Percentiles rank a stretch among this genome's conserved stretches.
phyloP scores from a whole-genome alignment of 2,888 invertebrate genomes.

The Schrankia costaestrigalis region DNA sequence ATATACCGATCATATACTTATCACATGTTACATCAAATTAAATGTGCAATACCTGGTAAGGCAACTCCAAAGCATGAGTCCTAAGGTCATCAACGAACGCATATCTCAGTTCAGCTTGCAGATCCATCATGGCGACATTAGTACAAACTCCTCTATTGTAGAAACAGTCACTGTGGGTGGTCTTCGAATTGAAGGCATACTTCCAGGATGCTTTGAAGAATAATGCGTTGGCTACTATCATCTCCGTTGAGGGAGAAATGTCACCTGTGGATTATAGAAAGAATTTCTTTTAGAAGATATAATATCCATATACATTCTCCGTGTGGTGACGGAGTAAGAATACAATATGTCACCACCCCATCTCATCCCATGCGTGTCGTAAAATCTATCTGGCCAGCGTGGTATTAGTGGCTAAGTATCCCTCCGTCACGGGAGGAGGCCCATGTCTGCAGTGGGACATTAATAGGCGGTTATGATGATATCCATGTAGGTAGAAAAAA shows the following conservation, averaged over 20 bases:
- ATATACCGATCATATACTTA: too few relatives aligned
- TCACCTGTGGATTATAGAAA: slow-evolving; percentile 56
- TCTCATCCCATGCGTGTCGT: too few relatives aligned
- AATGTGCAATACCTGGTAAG: slow-evolving; percentile 84
- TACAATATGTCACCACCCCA: too few relatives aligned
- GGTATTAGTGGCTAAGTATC: too few relatives aligned
- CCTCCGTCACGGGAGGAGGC: too few relatives aligned
- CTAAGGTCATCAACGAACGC: slow-evolving; percentile 77
- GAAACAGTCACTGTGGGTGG: slow-evolving; percentile 79
- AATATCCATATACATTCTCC: neutral
- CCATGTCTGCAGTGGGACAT: too few relatives aligned
- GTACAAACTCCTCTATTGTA: slow-evolving; percentile 63
- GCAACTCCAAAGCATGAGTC: slow-evolving; percentile 83
- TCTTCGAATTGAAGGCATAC: slow-evolving; percentile 73
- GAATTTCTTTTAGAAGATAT: neutral
- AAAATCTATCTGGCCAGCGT: too few relatives aligned
- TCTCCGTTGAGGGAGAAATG: slow-evolving; percentile 66
- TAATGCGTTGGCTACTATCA: slow-evolving; percentile 82
- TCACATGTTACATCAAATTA: too few relatives aligned
- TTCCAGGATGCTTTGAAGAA: slow-evolving; percentile 85
- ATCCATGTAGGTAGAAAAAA: too few relatives aligned
- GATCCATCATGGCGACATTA: slow-evolving; percentile 82
- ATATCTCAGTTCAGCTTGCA: slow-evolving; percentile 78
- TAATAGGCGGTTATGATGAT: too few relatives aligned
- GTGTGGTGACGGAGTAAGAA: neutral